A percentile compares a stretch with the other conserved stretches of the same genome.
These are phyloP conservation scores for Pteropus alecto DNA, from an alignment of 2,113 vertebrate species.

Conservation along the genomic window DNA sequence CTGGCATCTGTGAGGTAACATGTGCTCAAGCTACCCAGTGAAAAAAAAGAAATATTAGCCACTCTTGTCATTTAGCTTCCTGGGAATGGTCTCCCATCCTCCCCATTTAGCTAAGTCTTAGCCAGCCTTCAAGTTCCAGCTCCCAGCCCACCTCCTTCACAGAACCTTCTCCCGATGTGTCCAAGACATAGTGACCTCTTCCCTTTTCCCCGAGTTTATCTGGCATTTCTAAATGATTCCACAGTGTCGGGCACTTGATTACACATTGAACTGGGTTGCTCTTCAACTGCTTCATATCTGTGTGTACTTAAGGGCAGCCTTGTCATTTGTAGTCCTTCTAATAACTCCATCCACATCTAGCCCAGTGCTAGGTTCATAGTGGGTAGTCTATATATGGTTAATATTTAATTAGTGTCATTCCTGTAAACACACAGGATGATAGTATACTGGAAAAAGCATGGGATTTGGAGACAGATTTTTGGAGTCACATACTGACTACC, in stretches of 20 bases:
- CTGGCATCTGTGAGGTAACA: constrained; percentile 49
- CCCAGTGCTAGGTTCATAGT: neutral
- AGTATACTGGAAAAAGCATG: constrained; percentile 1
- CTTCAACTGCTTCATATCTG: neutral
- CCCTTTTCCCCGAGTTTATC: neutral
- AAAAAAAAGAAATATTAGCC: constrained; percentile 27
- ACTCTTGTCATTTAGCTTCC: neutral
- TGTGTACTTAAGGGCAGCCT: neutral
- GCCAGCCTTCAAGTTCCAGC: neutral
- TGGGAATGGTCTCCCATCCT: neutral
- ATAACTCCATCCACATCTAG: neutral
- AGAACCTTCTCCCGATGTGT: neutral
- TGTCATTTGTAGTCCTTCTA: neutral
- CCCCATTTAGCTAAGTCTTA: neutral
- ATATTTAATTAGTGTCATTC: neutral
- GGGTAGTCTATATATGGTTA: neutral
- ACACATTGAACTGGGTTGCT: neutral
- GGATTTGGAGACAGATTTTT: neutral
- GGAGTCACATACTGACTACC: neutral
- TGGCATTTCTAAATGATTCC: constrained; percentile 20
- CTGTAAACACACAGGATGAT: neutral
- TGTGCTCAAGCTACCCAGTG: constrained; percentile 39
- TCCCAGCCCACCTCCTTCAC: neutral
- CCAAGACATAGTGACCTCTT: neutral
- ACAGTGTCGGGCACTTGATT: neutral